These are phyloP conservation scores for Nipponacmea schrenckii DNA, from an alignment of 2,888 invertebrate species.

Conservation along the genomic window DNA sequence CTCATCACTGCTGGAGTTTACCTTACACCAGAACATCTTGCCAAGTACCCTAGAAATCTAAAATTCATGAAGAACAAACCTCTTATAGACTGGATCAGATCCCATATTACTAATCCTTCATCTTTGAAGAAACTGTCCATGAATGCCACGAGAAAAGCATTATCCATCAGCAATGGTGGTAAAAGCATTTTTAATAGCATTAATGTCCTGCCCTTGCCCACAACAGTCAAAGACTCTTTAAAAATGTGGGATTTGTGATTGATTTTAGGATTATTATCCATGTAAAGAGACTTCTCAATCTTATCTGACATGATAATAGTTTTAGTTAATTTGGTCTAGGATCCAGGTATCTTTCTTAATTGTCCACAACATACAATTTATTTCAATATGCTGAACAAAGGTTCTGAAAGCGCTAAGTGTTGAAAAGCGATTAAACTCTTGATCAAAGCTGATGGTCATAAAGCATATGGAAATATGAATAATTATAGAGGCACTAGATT, in stretches of 20 bases:
- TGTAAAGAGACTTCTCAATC: too few relatives aligned
- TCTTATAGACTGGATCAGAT: slow-evolving; percentile 28
- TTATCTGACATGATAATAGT: too few relatives aligned
- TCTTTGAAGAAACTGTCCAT: slow-evolving; percentile 32
- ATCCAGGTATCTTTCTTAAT: too few relatives aligned
- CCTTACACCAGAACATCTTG: slow-evolving; percentile 32
- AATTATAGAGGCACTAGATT: too few relatives aligned
- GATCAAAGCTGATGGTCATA: too few relatives aligned
- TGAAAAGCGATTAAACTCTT: too few relatives aligned
- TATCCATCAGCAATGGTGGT: background rate
- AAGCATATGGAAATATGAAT: too few relatives aligned
- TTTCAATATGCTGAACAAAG: too few relatives aligned
- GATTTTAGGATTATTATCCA: too few relatives aligned
- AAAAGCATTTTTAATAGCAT: background rate
- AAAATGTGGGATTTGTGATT: background rate
- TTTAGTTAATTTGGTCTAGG: too few relatives aligned
- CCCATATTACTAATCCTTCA: slow-evolving; percentile 34
- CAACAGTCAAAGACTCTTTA: background rate
- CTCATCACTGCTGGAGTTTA: slow-evolving; percentile 39
- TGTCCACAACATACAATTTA: too few relatives aligned
- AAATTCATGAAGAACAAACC: slow-evolving; percentile 40
- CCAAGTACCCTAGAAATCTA: slow-evolving; percentile 42
- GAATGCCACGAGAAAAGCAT: slow-evolving; percentile 24
- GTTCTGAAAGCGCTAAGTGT: too few relatives aligned
- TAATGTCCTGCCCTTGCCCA: slow-evolving; percentile 5